These are phyloP conservation scores for Delia radicum DNA, from an alignment of 1,140 invertebrate genomes.

Conservation along the genomic window DNA sequence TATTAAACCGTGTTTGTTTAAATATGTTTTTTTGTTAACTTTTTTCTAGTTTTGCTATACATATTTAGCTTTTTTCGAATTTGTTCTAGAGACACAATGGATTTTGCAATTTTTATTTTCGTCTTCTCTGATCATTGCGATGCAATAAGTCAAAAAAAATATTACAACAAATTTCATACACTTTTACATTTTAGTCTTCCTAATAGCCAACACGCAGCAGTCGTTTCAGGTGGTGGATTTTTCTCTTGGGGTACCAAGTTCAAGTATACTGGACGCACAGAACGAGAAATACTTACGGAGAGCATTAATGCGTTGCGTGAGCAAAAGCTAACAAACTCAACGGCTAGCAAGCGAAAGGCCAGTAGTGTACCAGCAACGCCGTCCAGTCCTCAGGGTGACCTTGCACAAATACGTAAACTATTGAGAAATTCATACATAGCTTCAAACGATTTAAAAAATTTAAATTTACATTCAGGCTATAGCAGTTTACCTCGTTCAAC, in stretches of 20 bases:
- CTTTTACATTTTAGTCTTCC: no score
- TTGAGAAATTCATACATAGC: constrained; percentile 7
- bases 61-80: no score
- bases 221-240: constrained; percentile 88
- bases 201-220: constrained; percentile 80
- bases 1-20: no score
- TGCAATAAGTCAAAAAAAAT: background rate
- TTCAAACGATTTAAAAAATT: constrained; percentile 6
- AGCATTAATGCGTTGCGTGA: constrained; percentile 49
- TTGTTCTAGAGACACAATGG: no score
- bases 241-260: constrained; percentile 95
- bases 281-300: constrained; percentile 82
- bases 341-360: constrained; percentile 70
- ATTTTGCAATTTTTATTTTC: no score
- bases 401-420: constrained; percentile 51
- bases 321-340: constrained; percentile 61
- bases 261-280: constrained; percentile 84
- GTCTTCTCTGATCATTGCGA: no score
- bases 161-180: constrained; percentile 32
- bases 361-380: constrained; percentile 82
- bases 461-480: constrained; percentile 63
- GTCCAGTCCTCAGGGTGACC: constrained; percentile 66
- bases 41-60: no score
- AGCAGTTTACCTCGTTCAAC: constrained; percentile 80
- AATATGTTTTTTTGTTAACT: no score